phyloP scores from a whole-genome alignment of 2,797 vertebrate species.

The Urocyon cinereoargenteus region DNA sequence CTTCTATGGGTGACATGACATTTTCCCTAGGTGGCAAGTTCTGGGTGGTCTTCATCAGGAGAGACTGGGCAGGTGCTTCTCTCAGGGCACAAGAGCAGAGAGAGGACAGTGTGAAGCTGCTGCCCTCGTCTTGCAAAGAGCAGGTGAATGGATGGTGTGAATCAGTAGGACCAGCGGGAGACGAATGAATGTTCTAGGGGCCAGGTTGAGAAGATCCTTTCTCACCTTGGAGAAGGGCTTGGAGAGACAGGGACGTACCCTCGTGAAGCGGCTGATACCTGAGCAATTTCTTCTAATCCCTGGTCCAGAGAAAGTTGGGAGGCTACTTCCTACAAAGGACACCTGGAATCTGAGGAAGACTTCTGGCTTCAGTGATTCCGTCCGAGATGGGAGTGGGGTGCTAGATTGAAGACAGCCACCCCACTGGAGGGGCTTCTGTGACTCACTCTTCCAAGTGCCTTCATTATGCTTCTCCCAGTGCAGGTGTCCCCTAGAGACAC shows the following conservation, averaged over 20 bases:
- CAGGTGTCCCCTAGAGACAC: background rate
- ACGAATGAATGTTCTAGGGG: background rate
- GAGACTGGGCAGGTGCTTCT: background rate
- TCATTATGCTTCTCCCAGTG: background rate
- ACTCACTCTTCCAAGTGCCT: background rate
- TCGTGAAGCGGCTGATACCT: background rate
- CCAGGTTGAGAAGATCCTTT: background rate
- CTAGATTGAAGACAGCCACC: background rate
- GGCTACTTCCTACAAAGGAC: background rate
- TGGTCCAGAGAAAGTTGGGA: background rate
- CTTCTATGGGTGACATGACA: background rate
- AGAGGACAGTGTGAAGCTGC: no score
- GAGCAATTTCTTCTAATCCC: background rate
- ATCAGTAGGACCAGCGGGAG: accelerated
- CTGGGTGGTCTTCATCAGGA: background rate
- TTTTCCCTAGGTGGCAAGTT: background rate
- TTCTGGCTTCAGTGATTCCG: background rate
- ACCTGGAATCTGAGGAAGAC: background rate
- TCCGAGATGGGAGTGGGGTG: background rate
- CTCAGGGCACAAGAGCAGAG: background rate
- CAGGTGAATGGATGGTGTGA: background rate
- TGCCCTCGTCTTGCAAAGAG: background rate
- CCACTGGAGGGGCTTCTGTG: background rate
- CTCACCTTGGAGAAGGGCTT: background rate
- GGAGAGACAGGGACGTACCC: background rate